Evolutionary conservation across 2,113 vertebrate species (phyloP).

Genomic region (Lasiurus borealis): DNA sequence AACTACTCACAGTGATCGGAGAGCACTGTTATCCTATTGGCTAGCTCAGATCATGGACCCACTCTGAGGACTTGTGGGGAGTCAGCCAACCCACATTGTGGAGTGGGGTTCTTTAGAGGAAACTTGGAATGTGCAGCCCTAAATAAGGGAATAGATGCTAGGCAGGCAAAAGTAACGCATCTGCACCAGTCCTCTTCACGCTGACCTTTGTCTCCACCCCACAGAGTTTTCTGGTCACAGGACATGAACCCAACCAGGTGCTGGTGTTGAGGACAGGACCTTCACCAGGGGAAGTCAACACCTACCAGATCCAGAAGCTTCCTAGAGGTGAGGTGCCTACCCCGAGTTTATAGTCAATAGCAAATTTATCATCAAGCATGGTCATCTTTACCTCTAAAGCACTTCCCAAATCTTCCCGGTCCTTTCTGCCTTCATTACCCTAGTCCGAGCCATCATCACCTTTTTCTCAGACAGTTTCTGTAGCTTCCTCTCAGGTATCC

Average conservation of each 20-base stretch:
- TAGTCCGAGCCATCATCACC: neutral
- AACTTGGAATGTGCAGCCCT: neutral
- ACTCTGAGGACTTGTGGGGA: neutral
- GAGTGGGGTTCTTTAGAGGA: neutral
- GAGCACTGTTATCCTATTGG: neutral
- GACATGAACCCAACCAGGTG: constrained; percentile 41
- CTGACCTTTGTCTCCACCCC: neutral
- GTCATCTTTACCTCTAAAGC: neutral
- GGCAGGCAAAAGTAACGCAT: constrained; percentile 4
- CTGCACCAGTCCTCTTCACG: neutral
- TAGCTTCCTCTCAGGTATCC: neutral
- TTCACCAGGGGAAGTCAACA: constrained; percentile 55
- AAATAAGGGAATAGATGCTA: neutral
- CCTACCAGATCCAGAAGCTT: constrained; percentile 79
- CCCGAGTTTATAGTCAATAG: neutral
- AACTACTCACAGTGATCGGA: neutral
- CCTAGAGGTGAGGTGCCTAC: constrained; percentile 75
- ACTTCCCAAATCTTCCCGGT: neutral
- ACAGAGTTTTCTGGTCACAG: constrained; percentile 86
- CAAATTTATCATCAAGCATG: neutral
- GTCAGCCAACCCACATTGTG: neutral
- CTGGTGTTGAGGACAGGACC: constrained; percentile 81
- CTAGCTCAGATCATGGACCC: neutral
- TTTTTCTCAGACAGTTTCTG: neutral
- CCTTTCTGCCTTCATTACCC: neutral